Base-by-base conservation (phyloP, 2,797 vertebrate genomes). In the Hirundo rustica region DNA sequence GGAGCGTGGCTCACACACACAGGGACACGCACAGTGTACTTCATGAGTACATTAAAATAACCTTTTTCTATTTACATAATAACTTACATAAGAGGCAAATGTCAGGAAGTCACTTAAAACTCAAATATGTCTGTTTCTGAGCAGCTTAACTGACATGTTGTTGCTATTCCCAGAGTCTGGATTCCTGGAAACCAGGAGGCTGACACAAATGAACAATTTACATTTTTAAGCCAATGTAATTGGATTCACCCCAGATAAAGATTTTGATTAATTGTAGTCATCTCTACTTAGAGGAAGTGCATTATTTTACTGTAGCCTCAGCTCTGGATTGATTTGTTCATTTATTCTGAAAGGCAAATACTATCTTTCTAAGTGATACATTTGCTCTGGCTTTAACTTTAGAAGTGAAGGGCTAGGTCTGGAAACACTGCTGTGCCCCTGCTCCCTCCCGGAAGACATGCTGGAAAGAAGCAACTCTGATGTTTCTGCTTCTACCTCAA, bases 31-130 rank as follows among this genome's bases (percentile, higher is more conserved):
- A 64, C 9, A 7, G 14, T 17, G 40, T 22, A 5, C n/a, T 36
- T 47, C 9, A 11, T 4, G 13, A 57, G 51, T 22, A 62, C 13
- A 76, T 73, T 11, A 85, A 90, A 89, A 87, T 73, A 89, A 78
- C 64, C 16, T 53, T 85, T 91, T 88, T 12, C 30, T 77, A 47
- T 82, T 75, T 92, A 85, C 30, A 44, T 77, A 85, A 89, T 20
- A 61, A 76, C 51, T 88, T 88, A 88, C 45, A 36, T 86, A 91
- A 96, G 53, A 88, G 65, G 57, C 40, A 95, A 94, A 92, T 75
- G 82, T 91, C 79, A 91, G 83, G 65, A 93, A 92, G 53, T 85
- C 80, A 65, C 82, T 79, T 91, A 71, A 90, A 95, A 93, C 55
- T 77, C 78, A 77, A 90, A 60, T 29, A 85, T 78, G 34, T 36